Evolutionary conservation across 1,140 invertebrate species (phyloP).

Genomic region (Pogonus chalceus): DNA sequence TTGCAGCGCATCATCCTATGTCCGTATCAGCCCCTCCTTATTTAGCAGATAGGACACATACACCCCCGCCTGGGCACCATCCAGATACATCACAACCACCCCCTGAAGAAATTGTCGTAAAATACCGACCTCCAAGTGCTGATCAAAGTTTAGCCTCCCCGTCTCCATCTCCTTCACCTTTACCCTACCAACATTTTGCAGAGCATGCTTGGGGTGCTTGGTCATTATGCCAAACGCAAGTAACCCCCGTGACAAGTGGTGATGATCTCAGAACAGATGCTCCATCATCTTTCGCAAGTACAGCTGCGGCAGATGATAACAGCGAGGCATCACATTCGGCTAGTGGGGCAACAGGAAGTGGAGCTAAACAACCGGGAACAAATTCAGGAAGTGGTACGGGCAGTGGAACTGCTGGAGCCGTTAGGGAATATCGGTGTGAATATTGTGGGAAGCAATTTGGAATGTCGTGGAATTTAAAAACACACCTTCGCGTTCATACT

Average conservation of each 20-base stretch:
- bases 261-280: constrained; percentile 35
- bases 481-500: constrained; percentile 72
- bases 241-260: constrained; percentile 34
- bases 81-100: constrained; percentile 36
- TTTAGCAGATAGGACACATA: constrained; percentile 46
- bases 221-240: constrained; percentile 52
- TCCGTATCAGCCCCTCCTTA: constrained; percentile 61
- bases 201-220: constrained; percentile 55
- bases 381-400: constrained; percentile 13
- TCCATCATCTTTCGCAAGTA: constrained; percentile 32
- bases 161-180: constrained; percentile 31
- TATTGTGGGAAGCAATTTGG: constrained; percentile 83
- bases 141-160: constrained; percentile 42
- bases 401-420: constrained; percentile 42
- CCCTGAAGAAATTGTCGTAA: constrained; percentile 45
- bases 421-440: constrained; percentile 72
- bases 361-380: constrained; percentile 16
- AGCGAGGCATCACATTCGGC: constrained; percentile 2
- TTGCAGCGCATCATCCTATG: constrained; percentile 49
- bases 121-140: constrained; percentile 58
- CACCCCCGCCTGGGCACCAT: constrained; percentile 40
- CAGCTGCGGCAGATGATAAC: not conserved
- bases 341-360: constrained; percentile 5
- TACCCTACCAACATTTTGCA: constrained; percentile 25
- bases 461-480: constrained; percentile 83